A percentile compares a stretch with the other conserved stretches of the same genome.
These are phyloP conservation scores for Montipora foliosa DNA, from an alignment of 64 coral and sea anemone species.

Conservation along the genomic window DNA sequence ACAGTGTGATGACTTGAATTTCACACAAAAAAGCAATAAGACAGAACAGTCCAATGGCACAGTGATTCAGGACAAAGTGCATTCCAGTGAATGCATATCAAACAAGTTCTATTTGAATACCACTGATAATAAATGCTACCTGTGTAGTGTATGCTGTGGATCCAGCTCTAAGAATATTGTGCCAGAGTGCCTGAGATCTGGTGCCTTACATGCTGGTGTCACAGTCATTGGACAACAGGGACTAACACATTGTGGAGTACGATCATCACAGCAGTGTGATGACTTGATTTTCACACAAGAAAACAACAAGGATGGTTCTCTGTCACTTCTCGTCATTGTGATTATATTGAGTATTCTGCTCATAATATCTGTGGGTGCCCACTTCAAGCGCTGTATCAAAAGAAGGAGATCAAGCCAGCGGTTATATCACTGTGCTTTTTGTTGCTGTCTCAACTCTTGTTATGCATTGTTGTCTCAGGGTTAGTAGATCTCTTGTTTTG, in stretches of 20 bases:
- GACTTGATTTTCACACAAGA: not conserved
- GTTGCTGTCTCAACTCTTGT: not conserved
- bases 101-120: not conserved
- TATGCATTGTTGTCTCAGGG: not conserved
- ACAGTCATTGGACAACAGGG: slow-evolving; percentile 25
- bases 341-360: not conserved
- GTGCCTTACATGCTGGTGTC: too few relatives aligned
- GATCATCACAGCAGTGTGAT: not conserved
- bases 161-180: not conserved
- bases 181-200: not conserved
- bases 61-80: not conserved
- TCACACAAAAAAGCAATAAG: not conserved
- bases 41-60: not conserved
- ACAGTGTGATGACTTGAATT: not conserved
- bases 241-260: not conserved
- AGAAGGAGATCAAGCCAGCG: not conserved
- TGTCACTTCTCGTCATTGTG: not conserved
- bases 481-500: not conserved
- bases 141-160: slow-evolving; percentile 16
- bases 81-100: not conserved
- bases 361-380: not conserved
- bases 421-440: not conserved
- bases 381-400: not conserved
- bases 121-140: slow-evolving; percentile 5
- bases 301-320: not conserved